Base-by-base conservation (phyloP, 2,797 vertebrate species). In the Agapornis canus region DNA sequence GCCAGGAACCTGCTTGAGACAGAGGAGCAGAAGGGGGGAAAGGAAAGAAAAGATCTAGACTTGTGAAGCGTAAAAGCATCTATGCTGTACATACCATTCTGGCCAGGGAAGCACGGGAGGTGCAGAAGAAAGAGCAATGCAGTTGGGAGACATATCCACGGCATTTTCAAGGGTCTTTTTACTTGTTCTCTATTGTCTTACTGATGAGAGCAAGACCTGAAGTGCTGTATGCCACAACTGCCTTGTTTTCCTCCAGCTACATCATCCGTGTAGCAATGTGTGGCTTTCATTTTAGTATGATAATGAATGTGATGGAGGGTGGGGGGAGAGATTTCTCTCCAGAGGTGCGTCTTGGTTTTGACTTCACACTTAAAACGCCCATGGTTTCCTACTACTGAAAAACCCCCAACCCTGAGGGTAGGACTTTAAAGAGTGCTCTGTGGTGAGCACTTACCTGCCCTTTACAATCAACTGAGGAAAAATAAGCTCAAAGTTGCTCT, bases 151-250 rank as follows among this genome's bases (percentile, higher is more conserved):
- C 5, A 4, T 4, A 27, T 19, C 95, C 80, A 32, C 26, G 23
- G 45, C 96, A 96, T 96, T 66, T 92, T 65, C 65, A 57, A 39
- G 77, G 47, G 13, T 49, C 14, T 61, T 66, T 57, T 52, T 1
- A 27, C 48, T 32, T 68, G 23, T 32, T 71, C 37, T 70, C 15
- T 39, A 1, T 49, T 51, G 13, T 31, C 39, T 37, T 9, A 48
- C 12, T 3, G 6, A 54, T 1, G 32, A 68, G 4, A 26, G 42
- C 6, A 71, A 83, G 27, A 31, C 6, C 16, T 10, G 29, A 77
- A 79, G n/a, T 9, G 6, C 4, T 1, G 0, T 19, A 11, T 29
- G 37, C 43, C 71, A 31, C 51, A 32, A 45, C 13, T 0, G 18
- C 18, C 51, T 64, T 68, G 26, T 21, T 69, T 31, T n/a, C 39